Evolutionary conservation across 2,888 invertebrate genomes (phyloP).

Genomic region (Macrostomum cliftonense): DNA sequence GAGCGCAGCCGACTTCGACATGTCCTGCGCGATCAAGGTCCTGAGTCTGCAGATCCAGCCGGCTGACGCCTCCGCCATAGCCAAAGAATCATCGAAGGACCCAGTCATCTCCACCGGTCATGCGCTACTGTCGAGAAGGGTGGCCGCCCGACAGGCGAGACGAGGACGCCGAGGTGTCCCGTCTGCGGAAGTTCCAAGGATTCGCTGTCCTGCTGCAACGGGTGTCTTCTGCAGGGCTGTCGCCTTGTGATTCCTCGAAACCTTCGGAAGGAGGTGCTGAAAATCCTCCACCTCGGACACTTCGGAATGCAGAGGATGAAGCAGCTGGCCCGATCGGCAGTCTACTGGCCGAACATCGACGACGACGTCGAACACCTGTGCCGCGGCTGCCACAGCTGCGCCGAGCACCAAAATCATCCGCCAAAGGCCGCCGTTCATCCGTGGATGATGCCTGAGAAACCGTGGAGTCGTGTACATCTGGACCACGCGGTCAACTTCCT

Average conservation of each 20-base stretch:
- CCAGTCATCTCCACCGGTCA: too few species aligned
- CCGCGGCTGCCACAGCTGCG: slow-evolving; percentile 12
- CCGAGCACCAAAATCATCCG: slow-evolving; percentile 12
- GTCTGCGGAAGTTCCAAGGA: too few species aligned
- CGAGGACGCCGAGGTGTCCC: too few species aligned
- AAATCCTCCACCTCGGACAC: background rate
- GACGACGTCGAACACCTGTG: slow-evolving; percentile 10
- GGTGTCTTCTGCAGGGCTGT: too few species aligned
- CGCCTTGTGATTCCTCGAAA: background rate
- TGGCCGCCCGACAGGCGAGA: too few species aligned
- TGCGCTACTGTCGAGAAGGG: too few species aligned
- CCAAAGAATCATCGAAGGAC: too few species aligned
- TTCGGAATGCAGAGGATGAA: background rate
- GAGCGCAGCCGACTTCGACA: too few species aligned
- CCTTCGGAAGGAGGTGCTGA: background rate
- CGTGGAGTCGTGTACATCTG: slow-evolving; percentile 19
- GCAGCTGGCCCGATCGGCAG: background rate
- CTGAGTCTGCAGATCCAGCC: too few species aligned
- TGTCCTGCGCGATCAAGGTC: too few species aligned
- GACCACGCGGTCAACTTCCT: slow-evolving; percentile 18
- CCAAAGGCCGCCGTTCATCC: slow-evolving; percentile 16
- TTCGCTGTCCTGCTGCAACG: too few species aligned
- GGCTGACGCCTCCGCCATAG: too few species aligned
- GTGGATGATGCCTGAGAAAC: slow-evolving; percentile 17
- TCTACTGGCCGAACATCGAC: slow-evolving; percentile 12